These are phyloP conservation scores for Homalodisca vitripennis DNA, from an alignment of 1,140 invertebrate genomes.

Conservation along the genomic window DNA sequence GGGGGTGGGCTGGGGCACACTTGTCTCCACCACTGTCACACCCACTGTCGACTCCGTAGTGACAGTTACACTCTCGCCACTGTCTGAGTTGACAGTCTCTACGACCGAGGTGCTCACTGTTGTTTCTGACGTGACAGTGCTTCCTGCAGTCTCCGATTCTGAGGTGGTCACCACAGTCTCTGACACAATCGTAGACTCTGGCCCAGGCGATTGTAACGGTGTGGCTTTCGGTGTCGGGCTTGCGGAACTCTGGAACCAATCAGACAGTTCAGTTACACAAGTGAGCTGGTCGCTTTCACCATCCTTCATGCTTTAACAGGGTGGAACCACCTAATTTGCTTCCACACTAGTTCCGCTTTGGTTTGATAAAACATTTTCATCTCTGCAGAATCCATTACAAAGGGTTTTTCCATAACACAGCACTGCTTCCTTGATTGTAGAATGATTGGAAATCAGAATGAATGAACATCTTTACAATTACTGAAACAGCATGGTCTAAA, in stretches of 20 bases:
- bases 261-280: slow-evolving; percentile 21
- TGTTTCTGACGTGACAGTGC: slow-evolving; percentile 27
- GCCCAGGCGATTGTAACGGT: slow-evolving; percentile 56
- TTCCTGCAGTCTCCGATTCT: slow-evolving; percentile 5
- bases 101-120: slow-evolving; percentile 27
- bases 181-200: slow-evolving; percentile 50
- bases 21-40: slow-evolving; percentile 23
- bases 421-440: too few relatives aligned
- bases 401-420: too few relatives aligned
- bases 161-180: slow-evolving; percentile 33
- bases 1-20: slow-evolving; percentile 22
- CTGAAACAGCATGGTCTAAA: too few relatives aligned
- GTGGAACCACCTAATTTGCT: slow-evolving; percentile 15
- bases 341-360: background rate
- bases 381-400: too few relatives aligned
- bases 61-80: slow-evolving; percentile 27
- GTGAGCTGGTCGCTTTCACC: slow-evolving; percentile 22
- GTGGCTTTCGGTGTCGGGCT: slow-evolving; percentile 53
- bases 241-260: slow-evolving; percentile 40
- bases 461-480: too few relatives aligned
- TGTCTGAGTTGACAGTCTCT: slow-evolving; percentile 22
- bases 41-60: slow-evolving; percentile 36
- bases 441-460: too few relatives aligned
- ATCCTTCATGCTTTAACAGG: slow-evolving; percentile 37
- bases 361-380: background rate